phyloP scores from a whole-genome alignment of 1,140 invertebrate species.

The Wasmannia auropunctata region DNA sequence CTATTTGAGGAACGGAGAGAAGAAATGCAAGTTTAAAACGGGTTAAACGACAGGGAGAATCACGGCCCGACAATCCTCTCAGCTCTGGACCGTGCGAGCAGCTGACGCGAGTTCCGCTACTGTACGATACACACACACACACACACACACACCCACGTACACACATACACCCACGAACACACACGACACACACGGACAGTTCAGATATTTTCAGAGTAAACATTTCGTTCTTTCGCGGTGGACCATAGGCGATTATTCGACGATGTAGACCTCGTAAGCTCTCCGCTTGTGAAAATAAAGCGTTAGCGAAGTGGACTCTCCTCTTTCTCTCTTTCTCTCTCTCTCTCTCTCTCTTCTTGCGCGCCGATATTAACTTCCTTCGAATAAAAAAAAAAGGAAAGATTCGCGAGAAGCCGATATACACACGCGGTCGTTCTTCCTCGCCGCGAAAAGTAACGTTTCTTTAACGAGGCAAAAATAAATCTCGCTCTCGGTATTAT shows the following conservation, averaged over 20 bases:
- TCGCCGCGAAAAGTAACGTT: conserved; percentile 5
- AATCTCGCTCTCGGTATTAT: background rate
- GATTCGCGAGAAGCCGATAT: conserved; percentile 3
- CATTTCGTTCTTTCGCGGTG: conserved; percentile 40
- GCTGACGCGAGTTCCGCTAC: conserved; percentile 50
- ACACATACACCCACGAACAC: conserved; percentile 5
- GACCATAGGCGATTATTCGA: conserved; percentile 53
- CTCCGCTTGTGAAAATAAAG: conserved; percentile 65
- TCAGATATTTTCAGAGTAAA: conserved; percentile 67
- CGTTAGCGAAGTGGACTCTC: conserved; percentile 43
- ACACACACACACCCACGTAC: background rate
- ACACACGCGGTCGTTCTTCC: background rate
- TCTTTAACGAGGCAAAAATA: conserved; percentile 14
- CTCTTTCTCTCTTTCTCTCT: too few species aligned
- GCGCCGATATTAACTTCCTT: conserved; percentile 36
- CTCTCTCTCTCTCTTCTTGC: too few species aligned
- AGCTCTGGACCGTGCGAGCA: conserved; percentile 12
- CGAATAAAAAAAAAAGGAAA: conserved; percentile 21
- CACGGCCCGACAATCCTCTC: conserved; percentile 33
- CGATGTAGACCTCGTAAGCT: conserved; percentile 48
- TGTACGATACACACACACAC: conserved; percentile 16
- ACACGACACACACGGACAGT: background rate
- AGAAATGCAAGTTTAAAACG: background rate
- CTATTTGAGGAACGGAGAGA: background rate
- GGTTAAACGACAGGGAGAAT: conserved; percentile 13